Evolutionary conservation across 2,888 invertebrate genomes (phyloP), one percentile per base, ranked within the genome.

Genomic region (Mellilla xanthometata): DNA sequence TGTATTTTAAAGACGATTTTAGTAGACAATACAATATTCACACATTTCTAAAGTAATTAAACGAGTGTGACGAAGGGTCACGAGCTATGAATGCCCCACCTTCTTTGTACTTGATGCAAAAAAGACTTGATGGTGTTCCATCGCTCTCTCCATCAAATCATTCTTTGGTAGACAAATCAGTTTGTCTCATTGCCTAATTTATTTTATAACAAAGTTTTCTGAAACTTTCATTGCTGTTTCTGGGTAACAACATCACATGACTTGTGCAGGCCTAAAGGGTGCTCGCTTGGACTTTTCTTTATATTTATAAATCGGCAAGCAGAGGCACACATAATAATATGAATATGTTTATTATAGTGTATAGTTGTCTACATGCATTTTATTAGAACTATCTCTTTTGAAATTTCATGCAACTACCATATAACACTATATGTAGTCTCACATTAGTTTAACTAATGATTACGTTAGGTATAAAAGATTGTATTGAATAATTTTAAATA

Each of bases 361-460:
- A 7, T 44, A 35, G 29, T 39, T 40, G 47, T 63, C 53, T 56
- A 57, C 51, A 54, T 72, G 77, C 73, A 75, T 76, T 79, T 77
- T 68, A 65, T 69, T 72, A 59, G 56, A 60, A 60, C 62, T 65
- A 58, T 63, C 41, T 62, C 54, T 58, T 55, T 56, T 49, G 52
- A 49, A 52, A 57, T 62, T 43, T 62, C 65, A 62, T 68, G 65
- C 63, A 71, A 68, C 62, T 65, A 68, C 65, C 56, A 65, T 65
- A 65, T 74, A 71, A 65, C 61, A 70, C 62, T 62, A 61, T 63
- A 66, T 67, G 68, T 65, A 67, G 57, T 64, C 56, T 59, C 58
- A 59, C 79, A 79, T 81, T 82, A 81, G 79, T 83, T 44, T 70
- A 72, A 82, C 77, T 80, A 80, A 81, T 82, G 76, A 57, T 56